These are phyloP conservation scores for Diadumene lineata DNA, from an alignment of 92 coral and sea anemone genomes.

Conservation along the genomic window DNA sequence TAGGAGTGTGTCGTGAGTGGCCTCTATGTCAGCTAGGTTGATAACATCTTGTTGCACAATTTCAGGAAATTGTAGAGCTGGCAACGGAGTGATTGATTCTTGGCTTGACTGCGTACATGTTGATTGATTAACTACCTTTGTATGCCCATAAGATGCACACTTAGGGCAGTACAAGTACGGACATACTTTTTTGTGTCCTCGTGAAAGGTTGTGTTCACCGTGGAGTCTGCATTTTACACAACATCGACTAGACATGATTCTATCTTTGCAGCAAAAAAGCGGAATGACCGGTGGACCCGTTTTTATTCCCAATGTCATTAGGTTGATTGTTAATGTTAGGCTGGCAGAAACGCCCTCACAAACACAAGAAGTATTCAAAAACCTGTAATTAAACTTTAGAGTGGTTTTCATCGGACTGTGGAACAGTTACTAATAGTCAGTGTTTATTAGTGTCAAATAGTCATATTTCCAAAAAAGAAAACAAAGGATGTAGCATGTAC, in stretches of 20 bases:
- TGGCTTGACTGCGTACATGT: background rate
- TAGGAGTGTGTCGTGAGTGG: background rate
- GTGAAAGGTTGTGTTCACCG: background rate
- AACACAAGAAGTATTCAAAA: background rate
- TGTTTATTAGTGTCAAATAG: no score
- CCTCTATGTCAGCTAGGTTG: background rate
- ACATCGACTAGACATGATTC: background rate
- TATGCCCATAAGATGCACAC: slow-evolving; percentile 1
- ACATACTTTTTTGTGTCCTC: slow-evolving; percentile 11
- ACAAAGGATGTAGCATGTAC: no score
- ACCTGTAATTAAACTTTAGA: background rate
- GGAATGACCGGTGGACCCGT: background rate
- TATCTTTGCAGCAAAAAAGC: no score
- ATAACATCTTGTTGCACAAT: background rate
- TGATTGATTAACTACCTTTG: background rate
- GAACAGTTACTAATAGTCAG: background rate
- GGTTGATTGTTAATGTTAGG: background rate
- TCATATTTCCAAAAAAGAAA: no score
- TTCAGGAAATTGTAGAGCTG: background rate
- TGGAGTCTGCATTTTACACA: slow-evolving; percentile 16
- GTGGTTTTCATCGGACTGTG: no score
- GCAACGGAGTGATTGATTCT: no score
- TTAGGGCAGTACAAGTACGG: background rate
- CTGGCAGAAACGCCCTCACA: background rate
- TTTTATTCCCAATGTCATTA: no score